Base-by-base conservation (phyloP, 2,888 invertebrate species). In the Apamea monoglypha region DNA sequence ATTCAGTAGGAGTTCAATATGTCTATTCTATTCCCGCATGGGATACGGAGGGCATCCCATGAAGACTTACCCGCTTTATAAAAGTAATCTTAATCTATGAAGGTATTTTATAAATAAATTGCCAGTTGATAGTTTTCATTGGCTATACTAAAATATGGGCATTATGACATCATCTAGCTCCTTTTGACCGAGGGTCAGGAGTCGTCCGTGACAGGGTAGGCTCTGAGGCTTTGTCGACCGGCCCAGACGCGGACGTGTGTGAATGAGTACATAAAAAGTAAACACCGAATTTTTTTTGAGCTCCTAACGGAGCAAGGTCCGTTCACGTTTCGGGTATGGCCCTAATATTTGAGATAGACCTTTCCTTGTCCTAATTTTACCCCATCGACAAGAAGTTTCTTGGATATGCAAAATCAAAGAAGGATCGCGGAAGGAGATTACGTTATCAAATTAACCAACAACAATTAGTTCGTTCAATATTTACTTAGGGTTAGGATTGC, bases 401-500 rank as follows among this genome's bases (percentile, higher is more conserved):
- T 5, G 7, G 32, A 47, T 53, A 29, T 50, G 12, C 32, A 21
- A 40, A 64, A 56, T 77, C 16, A 75, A 44, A 6, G n/a, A 32
- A n/a, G 16, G 40, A 75, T 76, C 25, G 14, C 18, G 29, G 16
- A 32, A 47, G 6, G 16, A 18, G 25, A 36, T 47, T 6, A 7
- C 36, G 21, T 64, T 64, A 77, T 56, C 14, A n/a, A 64, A 76
- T 47, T 16, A 61, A 61, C 61, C 21, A 36, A 29, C n/a, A 61
- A n/a, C 44, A 77, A 75, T 77, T 56, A 21, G 32, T 21, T 66
- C 21, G 32, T 25, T 47, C 25, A 56, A 67, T 36, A 47, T 67
- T 76, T 67, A 18, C 12, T 78, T 29, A 66, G 77, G 32, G 2
- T n/a, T 21, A n/a, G n/a, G 61, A 29, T 66, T 56, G 14, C n/a